Evolutionary conservation across 2,113 vertebrate genomes (phyloP).

Genomic region (Caloenas nicobarica): DNA sequence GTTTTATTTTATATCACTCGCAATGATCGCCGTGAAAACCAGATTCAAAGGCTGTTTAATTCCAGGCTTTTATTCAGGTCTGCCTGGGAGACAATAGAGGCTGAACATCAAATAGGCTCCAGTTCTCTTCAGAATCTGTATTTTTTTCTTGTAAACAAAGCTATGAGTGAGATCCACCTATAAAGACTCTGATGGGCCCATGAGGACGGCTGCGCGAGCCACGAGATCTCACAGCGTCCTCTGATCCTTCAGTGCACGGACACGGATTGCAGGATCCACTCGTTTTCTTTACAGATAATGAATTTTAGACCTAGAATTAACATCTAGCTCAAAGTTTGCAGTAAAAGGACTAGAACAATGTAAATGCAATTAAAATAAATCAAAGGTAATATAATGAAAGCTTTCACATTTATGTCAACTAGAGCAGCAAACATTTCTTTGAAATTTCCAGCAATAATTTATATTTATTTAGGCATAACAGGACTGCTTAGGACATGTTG

Average conservation of each 20-base stretch:
- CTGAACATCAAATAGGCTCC: slow-evolving; percentile 64
- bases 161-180: slow-evolving; percentile 46
- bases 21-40: slow-evolving; percentile 27
- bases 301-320: slow-evolving; percentile 8
- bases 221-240: slow-evolving; percentile 43
- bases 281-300: slow-evolving; percentile 54
- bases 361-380: neutral
- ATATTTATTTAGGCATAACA: neutral
- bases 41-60: slow-evolving; percentile 1
- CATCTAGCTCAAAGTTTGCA: neutral
- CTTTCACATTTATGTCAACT: neutral
- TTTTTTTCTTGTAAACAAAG: slow-evolving; percentile 25
- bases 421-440: neutral
- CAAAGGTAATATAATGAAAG: neutral
- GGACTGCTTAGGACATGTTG: neutral
- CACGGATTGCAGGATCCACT: slow-evolving; percentile 27
- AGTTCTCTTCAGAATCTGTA: slow-evolving; percentile 35
- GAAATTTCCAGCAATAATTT: neutral
- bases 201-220: neutral
- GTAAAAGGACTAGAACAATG: neutral
- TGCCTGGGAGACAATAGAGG: slow-evolving; percentile 62
- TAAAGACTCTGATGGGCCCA: slow-evolving; percentile 45
- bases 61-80: slow-evolving; percentile 54
- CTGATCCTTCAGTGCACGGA: slow-evolving; percentile 32
- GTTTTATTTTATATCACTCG: slow-evolving; percentile 28